Base-by-base conservation (phyloP, 2,113 vertebrate genomes). In the Petromus typicus region DNA sequence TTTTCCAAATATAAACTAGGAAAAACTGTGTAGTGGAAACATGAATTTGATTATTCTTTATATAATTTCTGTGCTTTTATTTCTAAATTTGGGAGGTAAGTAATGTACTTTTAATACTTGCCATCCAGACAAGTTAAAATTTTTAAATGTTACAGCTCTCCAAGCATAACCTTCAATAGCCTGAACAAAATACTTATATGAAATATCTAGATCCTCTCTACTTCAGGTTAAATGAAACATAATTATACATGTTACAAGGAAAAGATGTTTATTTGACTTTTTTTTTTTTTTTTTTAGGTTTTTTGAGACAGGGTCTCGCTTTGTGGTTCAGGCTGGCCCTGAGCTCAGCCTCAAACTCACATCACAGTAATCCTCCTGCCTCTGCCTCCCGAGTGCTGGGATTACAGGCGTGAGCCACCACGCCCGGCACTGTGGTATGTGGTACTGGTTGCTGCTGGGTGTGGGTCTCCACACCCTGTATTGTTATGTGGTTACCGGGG, bases 41-140 rank as follows among this genome's bases (percentile, higher is more conserved):
- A 92, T 96, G 83, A 80, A 64, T 95, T 95, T 93, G n/a, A 95
- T 96, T 96, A 86, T 30, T 91, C 40, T 75, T 63, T 73, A 79
- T 69, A 75, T 11, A 56, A 88, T 94, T 79, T 83, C 79, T 69
- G 34, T 78, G 75, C 22, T 91, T 57, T 86, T 90, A 82, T 94
- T 95, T 94, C 61, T 95, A 71, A 92, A 94, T 86, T 86, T 45
- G 93, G 57, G 37, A 61, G 27, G 20, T 63, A 27, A 51, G 57
- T 27, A 73, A 73, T 89, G 30, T 5, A 87, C 4, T 94, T 89
- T 82, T 86, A 96, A 94, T 97, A 48, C 18, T 89, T 95, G 94
- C 66, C 86, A 81, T 89, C 57, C 64, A 81, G 93, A 75, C 37
- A 57, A 81, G 84, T 71, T 92, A 95, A 95, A 89, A 37, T 84